A percentile compares a stretch with the other conserved stretches of the same genome.
These are phyloP conservation scores for Germaria angustata DNA, from an alignment of 2,888 invertebrate genomes.

Conservation along the genomic window DNA sequence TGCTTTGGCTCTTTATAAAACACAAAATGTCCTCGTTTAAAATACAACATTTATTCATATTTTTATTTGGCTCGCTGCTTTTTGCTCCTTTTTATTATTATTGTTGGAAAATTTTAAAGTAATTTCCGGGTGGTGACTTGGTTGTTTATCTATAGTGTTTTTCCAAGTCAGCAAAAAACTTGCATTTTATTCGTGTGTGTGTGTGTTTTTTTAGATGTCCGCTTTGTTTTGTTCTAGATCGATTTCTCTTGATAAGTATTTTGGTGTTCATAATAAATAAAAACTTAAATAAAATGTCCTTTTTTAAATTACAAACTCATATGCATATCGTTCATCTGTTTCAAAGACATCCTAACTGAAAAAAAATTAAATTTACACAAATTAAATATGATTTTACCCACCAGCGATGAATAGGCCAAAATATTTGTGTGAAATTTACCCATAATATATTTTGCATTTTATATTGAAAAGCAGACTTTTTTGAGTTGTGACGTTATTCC, in stretches of 20 bases:
- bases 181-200: neutral
- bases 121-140: conserved; percentile 66
- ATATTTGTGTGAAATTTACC: too few relatives aligned
- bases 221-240: conserved; percentile 41
- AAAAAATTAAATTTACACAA: too few relatives aligned
- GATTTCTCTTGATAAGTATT: conserved; percentile 51
- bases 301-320: conserved; percentile 18
- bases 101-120: conserved; percentile 34
- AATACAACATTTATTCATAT: conserved; percentile 12
- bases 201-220: neutral
- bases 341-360: too few relatives aligned
- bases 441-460: too few relatives aligned
- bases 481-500: too few relatives aligned
- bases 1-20: conserved; percentile 28
- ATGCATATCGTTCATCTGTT: too few relatives aligned
- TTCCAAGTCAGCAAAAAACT: conserved; percentile 2
- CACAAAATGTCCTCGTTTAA: conserved; percentile 41
- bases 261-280: conserved; percentile 24
- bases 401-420: too few relatives aligned
- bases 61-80: neutral
- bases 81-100: conserved; percentile 9
- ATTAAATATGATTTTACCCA: too few relatives aligned
- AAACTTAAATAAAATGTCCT: conserved; percentile 2
- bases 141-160: conserved; percentile 51
- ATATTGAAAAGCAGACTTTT: too few relatives aligned